Base-by-base conservation (phyloP, 2,113 vertebrate genomes). In the Hippocampus comes region DNA sequence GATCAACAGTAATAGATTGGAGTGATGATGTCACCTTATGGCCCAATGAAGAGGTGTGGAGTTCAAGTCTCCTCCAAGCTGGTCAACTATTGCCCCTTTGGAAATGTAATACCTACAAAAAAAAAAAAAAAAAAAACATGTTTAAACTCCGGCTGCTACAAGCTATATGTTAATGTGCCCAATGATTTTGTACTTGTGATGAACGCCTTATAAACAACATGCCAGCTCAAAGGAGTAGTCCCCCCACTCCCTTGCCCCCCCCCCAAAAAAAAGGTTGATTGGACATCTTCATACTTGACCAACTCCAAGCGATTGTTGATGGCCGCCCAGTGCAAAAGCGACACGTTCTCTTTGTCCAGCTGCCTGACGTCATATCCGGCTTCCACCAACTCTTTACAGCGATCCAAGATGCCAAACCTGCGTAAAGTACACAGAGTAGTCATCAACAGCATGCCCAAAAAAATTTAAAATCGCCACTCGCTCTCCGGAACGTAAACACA, bases 41-140 rank as follows among this genome's bases (percentile, higher is more conserved):
- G 97, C 96, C 97, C 97, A 99, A 80, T 99, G 97, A 80, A 99
- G 95, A 14, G 97, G 96, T 7, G 96, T 96, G 12, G 97, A 98
- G 89, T 96, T 99, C 84, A 99, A 89, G 80, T 98, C 96, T 74
- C 97, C 97, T 71, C 97, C 96, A 0, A 98, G 90, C 87, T 99
- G 96, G 91, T 99, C 97, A 60, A 99, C 89, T 18, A 95, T 75
- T 0, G 96, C 95, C 53, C 97, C 97, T 92, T 96, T 98, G 72
- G 96, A 97, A 80, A 99, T 94, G 74, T 93, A 99, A 34, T 95
- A 98, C 51, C 97, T 99, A 85, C 63, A 48, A 75, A 10, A 72
- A 73, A 60, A 30, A 78, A 73, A 9, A 49, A 75, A 43, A 11
- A 75, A 23, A 21, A 27, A 9, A 17, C 18, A 49, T 9, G 30